phyloP scores from a whole-genome alignment of 30 jellyfish, hydroid and myxozoan genomes.

The Sanderia malayensis region DNA sequence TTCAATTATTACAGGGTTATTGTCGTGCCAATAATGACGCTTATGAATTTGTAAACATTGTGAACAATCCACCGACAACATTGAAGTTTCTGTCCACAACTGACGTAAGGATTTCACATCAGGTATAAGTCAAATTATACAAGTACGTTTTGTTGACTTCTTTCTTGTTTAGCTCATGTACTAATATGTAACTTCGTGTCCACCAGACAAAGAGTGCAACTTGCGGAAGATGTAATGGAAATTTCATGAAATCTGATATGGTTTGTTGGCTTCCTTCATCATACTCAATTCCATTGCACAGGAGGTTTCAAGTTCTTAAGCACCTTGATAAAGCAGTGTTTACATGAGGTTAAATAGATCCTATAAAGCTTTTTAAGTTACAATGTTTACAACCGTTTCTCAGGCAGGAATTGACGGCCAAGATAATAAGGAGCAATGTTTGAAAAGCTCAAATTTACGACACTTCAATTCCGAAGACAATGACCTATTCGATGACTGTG shows the following conservation, averaged over 20 bases:
- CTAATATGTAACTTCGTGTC: neutral
- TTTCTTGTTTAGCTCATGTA: neutral
- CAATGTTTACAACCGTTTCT: no score
- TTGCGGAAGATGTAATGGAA: neutral
- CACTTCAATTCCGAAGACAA: neutral
- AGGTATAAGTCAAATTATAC: slow-evolving; percentile 6
- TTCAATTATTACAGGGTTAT: neutral
- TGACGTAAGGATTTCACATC: slow-evolving; percentile 39
- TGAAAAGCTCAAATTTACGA: neutral
- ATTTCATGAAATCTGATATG: neutral
- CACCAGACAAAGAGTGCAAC: neutral
- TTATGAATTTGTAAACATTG: slow-evolving; percentile 47
- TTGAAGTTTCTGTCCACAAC: slow-evolving; percentile 32
- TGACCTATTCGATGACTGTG: neutral
- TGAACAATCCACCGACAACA: slow-evolving; percentile 37
- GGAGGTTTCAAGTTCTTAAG: neutral
- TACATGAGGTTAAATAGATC: neutral
- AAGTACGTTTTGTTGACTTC: neutral
- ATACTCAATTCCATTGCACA: neutral
- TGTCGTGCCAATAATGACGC: neutral
- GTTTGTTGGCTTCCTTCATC: neutral
- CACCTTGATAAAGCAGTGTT: neutral
- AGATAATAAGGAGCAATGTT: neutral
- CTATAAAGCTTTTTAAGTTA: no score
- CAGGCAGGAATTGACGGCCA: neutral